phyloP scores from a whole-genome alignment of 2,888 invertebrate genomes.

The Drosophila neoperkinsi region DNA sequence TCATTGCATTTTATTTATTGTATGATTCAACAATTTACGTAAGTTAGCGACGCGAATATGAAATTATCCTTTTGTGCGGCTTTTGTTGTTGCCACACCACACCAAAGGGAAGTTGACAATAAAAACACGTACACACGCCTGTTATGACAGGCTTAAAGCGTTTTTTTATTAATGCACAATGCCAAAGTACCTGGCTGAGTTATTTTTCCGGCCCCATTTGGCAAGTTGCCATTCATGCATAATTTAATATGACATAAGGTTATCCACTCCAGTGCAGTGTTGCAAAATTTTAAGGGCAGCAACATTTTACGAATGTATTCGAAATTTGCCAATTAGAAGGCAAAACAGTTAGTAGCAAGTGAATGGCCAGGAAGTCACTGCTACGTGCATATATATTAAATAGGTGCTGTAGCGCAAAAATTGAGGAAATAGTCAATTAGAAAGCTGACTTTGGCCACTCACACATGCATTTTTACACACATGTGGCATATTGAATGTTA shows the following conservation, averaged over 20 bases:
- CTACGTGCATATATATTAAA: conserved; percentile 6
- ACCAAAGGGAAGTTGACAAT: conserved; percentile 54
- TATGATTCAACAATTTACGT: conserved; percentile 73
- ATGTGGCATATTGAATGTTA: conserved; percentile 43
- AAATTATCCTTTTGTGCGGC: conserved; percentile 64
- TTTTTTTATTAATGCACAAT: conserved; percentile 46
- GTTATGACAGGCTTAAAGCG: conserved; percentile 44
- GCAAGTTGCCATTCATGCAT: conserved; percentile 38
- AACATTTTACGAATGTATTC: conserved; percentile 1
- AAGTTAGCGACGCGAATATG: conserved; percentile 71
- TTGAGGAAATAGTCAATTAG: conserved; percentile 62
- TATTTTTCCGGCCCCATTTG: conserved; percentile 47
- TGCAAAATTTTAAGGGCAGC: conserved; percentile 1
- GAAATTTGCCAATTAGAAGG: conserved; percentile 21
- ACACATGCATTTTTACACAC: neutral
- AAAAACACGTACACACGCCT: conserved; percentile 59
- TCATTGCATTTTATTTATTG: conserved; percentile 72
- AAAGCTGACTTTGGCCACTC: conserved; percentile 21
- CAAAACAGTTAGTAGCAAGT: neutral
- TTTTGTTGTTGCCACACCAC: neutral
- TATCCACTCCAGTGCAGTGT: neutral
- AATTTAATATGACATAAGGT: conserved; percentile 28
- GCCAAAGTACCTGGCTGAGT: conserved; percentile 56
- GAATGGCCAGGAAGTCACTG: conserved; percentile 1
- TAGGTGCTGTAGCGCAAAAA: conserved; percentile 28